A percentile compares a stretch with the other conserved stretches of the same genome.
Evolutionary conservation across 1,140 invertebrate species (phyloP).

Genomic region (Drosophila miranda): DNA sequence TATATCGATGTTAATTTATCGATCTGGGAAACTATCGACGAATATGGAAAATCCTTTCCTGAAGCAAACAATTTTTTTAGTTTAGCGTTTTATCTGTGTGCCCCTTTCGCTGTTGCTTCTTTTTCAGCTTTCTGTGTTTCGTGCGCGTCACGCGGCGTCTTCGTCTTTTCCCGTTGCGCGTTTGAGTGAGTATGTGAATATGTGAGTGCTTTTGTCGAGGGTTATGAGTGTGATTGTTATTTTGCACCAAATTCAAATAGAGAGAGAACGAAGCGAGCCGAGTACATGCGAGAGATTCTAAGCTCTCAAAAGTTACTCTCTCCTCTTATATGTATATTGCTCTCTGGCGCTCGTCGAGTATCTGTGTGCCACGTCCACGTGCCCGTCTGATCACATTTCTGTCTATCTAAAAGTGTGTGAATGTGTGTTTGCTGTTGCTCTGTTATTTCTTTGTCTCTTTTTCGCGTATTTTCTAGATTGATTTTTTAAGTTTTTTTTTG

Average conservation of each 20-base stretch:
- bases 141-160: conserved; percentile 52
- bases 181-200: too few relatives aligned
- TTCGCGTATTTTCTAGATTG: conserved; percentile 59
- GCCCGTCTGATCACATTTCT: conserved; percentile 57
- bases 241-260: conserved; percentile 46
- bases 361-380: conserved; percentile 65
- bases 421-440: conserved; percentile 17
- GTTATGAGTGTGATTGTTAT: conserved; percentile 53
- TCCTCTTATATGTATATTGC: conserved; percentile 1
- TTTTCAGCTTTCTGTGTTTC: conserved; percentile 46
- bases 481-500: conserved; percentile 26
- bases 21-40: conserved; percentile 3
- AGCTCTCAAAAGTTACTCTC: conserved; percentile 30
- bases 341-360: conserved; percentile 9
- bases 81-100: conserved; percentile 11
- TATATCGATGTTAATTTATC: neutral
- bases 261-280: too few relatives aligned
- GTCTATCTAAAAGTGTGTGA: conserved; percentile 28
- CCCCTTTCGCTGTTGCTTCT: conserved; percentile 20
- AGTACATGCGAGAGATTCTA: conserved; percentile 17
- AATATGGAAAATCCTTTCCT: conserved; percentile 1
- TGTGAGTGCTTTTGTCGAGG: too few relatives aligned
- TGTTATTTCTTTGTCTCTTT: conserved; percentile 45
- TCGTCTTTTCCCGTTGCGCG: conserved; percentile 15
- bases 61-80: conserved; percentile 5